Evolutionary conservation across 2,797 vertebrate species (phyloP).

Genomic region (Falco naumanni): DNA sequence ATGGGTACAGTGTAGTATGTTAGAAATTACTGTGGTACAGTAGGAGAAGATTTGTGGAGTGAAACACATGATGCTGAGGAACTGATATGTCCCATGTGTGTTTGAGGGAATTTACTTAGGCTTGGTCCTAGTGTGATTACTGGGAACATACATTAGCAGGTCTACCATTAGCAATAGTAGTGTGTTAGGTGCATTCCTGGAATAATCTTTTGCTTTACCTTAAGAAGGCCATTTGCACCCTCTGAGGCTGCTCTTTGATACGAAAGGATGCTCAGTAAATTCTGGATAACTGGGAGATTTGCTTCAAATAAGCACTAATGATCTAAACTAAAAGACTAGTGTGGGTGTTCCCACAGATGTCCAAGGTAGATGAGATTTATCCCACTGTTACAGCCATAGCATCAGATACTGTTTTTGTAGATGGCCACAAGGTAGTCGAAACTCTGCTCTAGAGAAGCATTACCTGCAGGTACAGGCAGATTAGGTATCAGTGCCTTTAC

Average conservation of each 20-base stretch:
- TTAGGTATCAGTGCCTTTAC: neutral
- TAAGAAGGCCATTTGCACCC: neutral
- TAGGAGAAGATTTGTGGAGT: neutral
- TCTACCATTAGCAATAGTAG: neutral
- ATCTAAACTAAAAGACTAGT: neutral
- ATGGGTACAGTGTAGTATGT: neutral
- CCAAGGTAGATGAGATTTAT: neutral
- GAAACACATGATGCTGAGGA: neutral
- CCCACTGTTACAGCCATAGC: neutral
- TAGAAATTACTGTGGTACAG: neutral
- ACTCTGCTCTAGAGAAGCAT: neutral
- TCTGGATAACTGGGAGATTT: neutral
- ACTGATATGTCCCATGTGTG: neutral
- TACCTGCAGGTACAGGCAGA: neutral
- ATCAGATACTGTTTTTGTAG: neutral
- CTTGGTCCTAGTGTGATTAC: neutral
- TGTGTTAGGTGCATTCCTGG: neutral
- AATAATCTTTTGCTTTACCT: neutral
- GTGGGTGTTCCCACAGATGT: neutral
- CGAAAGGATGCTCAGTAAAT: neutral
- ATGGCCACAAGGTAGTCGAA: neutral
- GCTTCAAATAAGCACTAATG: neutral
- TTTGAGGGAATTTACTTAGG: neutral
- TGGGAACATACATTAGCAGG: accelerated
- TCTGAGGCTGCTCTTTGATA: neutral